Percentiles rank a stretch among this genome's conserved stretches.
phyloP scores from a whole-genome alignment of 2,888 invertebrate species.

The Nomada fucata region DNA sequence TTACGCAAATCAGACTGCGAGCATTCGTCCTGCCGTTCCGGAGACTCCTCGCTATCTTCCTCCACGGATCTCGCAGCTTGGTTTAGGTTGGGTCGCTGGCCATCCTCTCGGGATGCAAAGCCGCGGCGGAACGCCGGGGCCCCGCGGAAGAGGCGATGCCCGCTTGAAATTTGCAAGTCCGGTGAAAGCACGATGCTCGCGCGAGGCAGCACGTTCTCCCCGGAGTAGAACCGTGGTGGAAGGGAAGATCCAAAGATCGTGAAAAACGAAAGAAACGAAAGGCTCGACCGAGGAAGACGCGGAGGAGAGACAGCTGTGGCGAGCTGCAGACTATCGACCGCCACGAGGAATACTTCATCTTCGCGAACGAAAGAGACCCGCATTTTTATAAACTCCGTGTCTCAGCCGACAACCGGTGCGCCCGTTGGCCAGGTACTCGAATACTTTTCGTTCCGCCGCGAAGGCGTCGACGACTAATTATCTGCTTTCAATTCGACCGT shows the following conservation, averaged over 20 bases:
- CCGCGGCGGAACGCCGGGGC: slow-evolving; percentile 30
- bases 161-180: slow-evolving; percentile 78
- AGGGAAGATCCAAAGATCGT: slow-evolving; percentile 37
- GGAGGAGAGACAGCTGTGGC: slow-evolving; percentile 1
- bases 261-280: slow-evolving; percentile 16
- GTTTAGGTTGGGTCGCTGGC: slow-evolving; percentile 53
- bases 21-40: slow-evolving; percentile 64
- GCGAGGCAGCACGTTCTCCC: slow-evolving; percentile 40
- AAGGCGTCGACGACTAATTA: slow-evolving; percentile 23
- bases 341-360: slow-evolving; percentile 47
- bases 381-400: slow-evolving; percentile 19
- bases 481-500: slow-evolving; percentile 48
- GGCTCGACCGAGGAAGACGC: not conserved
- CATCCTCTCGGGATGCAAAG: slow-evolving; percentile 44
- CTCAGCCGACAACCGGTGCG: not conserved
- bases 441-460: not conserved
- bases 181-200: slow-evolving; percentile 73
- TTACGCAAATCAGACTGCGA: slow-evolving; percentile 76
- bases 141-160: slow-evolving; percentile 54
- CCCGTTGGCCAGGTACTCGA: not conserved
- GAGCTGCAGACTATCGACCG: slow-evolving; percentile 14
- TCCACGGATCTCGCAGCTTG: slow-evolving; percentile 65
- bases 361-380: slow-evolving; percentile 20
- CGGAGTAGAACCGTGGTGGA: slow-evolving; percentile 8
- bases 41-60: slow-evolving; percentile 65